phyloP scores from a whole-genome alignment of 1,140 invertebrate genomes.

The Popillia japonica region DNA sequence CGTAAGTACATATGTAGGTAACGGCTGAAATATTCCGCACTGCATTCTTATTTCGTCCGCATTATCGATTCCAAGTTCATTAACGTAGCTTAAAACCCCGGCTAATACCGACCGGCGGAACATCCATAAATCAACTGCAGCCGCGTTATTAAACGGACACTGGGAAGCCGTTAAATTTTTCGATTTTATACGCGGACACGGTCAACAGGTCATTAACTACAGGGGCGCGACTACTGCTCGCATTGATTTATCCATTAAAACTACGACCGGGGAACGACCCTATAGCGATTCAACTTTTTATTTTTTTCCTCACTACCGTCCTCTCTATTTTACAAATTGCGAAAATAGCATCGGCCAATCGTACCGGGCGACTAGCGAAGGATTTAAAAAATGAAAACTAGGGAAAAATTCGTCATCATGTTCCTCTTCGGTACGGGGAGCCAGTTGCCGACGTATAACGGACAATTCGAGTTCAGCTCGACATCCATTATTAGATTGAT shows the following conservation, averaged over 20 bases:
- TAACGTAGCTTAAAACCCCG: neutral
- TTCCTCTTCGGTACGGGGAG: no score
- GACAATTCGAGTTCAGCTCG: neutral
- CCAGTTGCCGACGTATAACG: neutral
- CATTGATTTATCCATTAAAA: conserved; percentile 6
- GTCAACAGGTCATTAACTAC: conserved; percentile 9
- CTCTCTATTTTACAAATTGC: no score
- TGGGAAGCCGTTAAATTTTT: neutral
- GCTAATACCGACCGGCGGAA: neutral
- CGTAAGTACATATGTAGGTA: neutral
- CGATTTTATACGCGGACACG: conserved; percentile 4
- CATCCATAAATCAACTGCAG: conserved; percentile 1
- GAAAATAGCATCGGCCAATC: no score
- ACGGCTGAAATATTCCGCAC: neutral
- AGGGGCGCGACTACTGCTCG: neutral
- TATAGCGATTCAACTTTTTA: no score
- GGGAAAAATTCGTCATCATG: no score
- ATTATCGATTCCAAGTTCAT: neutral
- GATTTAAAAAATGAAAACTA: no score
- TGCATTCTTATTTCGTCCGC: neutral
- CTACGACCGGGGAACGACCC: no score
- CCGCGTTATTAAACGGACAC: neutral
- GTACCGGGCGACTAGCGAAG: no score
- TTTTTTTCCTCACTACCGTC: no score
- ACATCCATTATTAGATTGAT: conserved; percentile 13